Evolutionary conservation across 2,113 vertebrate species (phyloP).

Genomic region (Lamprotornis superbus): DNA sequence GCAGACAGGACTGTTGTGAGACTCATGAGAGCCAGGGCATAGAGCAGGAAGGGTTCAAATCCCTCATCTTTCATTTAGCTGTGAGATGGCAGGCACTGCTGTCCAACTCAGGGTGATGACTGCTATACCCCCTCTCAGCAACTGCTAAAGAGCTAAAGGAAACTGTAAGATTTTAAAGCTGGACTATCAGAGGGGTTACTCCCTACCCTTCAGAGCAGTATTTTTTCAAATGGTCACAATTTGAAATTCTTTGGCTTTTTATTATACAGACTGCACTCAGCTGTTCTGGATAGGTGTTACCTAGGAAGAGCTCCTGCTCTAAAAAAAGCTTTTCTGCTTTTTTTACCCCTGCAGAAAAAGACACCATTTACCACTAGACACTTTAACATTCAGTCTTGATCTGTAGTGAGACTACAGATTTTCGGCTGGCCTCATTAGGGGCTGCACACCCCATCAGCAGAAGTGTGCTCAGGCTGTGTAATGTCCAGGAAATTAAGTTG

Average conservation of each 20-base stretch:
- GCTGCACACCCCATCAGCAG: not conserved
- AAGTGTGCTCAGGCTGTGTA: not conserved
- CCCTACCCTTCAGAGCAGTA: fast-evolving
- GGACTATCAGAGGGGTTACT: not conserved
- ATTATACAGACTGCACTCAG: not conserved
- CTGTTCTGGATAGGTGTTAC: not conserved
- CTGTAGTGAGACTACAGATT: not conserved
- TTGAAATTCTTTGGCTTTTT: not conserved
- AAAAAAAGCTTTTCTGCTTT: not conserved
- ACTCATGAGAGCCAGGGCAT: fast-evolving
- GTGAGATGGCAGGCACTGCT: not conserved
- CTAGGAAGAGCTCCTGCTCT: not conserved
- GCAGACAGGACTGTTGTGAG: not conserved
- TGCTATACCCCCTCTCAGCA: not conserved
- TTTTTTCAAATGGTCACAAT: not conserved
- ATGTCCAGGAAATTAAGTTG: not conserved
- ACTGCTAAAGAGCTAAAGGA: not conserved
- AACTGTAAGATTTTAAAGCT: not conserved
- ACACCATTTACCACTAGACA: not conserved
- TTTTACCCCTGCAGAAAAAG: not conserved
- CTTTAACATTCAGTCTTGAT: not conserved
- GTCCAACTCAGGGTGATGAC: not conserved
- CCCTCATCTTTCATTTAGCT: not conserved
- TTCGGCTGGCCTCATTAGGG: not conserved
- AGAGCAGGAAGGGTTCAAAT: not conserved